Evolutionary conservation across 2,888 invertebrate genomes (phyloP), one percentile per base, ranked within the genome.

Genomic region (Listrodromus nycthemerus): DNA sequence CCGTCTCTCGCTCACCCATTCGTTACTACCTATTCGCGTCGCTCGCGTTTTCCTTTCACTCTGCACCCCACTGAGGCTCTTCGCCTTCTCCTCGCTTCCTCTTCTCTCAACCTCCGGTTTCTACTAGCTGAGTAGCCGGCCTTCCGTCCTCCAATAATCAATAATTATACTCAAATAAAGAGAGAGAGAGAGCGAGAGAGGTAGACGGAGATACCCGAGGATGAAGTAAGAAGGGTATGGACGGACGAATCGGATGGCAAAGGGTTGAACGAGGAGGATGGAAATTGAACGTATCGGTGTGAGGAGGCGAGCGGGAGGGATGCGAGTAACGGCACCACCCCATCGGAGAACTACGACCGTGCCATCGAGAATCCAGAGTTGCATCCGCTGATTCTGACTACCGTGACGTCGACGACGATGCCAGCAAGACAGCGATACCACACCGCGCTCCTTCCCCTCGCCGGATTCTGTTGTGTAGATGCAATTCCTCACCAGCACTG

Each of bases 131-230:
- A 92, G 91, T 91, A 91, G 91, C 91, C 91, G 90, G 91, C 90
- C 91, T 92, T 92, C 91, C 91, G 90, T 91, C 94, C 92, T 94
- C 93, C 94, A 93, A 95, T 95, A 95, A 95, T 95, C 95, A 95
- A 95, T 95, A 95, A 95, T 95, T 95, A 95, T 94, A 94, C 94
- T 94, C 94, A 94, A 95, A 95, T 94, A 94, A 94, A 94, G 94
- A 94, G 94, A 94, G 91, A 91, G 91, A 89, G 89, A 89, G 91
- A 90, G 89, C 90, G 91, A 87, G 89, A 83, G 86, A 45, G 5
- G 41, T 13, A 2, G 41, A 45, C 4, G 41, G 16, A 16, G 41
- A 89, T 83, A 84, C 69, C 84, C 80, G 79, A 80, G 58, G 74
- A 83, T 73, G 71, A 79, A 77, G 61, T 90, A 86, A 89, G 90